Percentiles rank a stretch among this genome's conserved stretches.
Conservation (phyloP, 2,888 invertebrate genomes). For the Volucella inanis region DNA sequence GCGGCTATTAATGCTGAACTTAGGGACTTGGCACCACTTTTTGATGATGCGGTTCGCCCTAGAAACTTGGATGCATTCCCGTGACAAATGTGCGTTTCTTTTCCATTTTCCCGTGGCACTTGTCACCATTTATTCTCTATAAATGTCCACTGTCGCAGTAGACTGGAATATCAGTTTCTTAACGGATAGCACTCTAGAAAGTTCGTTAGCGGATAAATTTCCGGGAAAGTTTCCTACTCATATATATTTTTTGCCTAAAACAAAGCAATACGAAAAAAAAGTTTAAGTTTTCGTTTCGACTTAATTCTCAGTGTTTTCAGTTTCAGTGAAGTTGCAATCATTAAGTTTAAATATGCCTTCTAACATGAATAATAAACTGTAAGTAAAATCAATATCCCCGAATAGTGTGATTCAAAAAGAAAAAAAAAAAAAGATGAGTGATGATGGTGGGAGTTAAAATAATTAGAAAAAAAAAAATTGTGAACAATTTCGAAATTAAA, state of each 20-base stretch:
- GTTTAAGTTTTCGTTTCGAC: constrained; percentile 28
- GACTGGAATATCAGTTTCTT: constrained; percentile 71
- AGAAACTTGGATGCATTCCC: not conserved
- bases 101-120: constrained; percentile 26
- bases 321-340: constrained; percentile 79
- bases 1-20: not conserved
- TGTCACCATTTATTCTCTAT: constrained; percentile 46
- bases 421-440: constrained; percentile 3
- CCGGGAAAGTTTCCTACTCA: constrained; percentile 50
- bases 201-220: constrained; percentile 69
- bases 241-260: constrained; percentile 29
- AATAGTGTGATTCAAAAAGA: constrained; percentile 33
- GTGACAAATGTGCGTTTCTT: constrained; percentile 6
- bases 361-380: constrained; percentile 83
- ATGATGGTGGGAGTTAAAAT: constrained; percentile 34
- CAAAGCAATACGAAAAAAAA: constrained; percentile 34
- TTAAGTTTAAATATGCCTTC: constrained; percentile 82
- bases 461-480: constrained; percentile 26
- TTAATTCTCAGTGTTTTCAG: constrained; percentile 72
- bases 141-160: constrained; percentile 47
- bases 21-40: constrained; percentile 24
- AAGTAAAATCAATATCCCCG: constrained; percentile 77
- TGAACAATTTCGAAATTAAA: constrained; percentile 30
- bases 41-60: not conserved
- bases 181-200: constrained; percentile 53